Percentiles rank a stretch among this genome's conserved stretches.
Evolutionary conservation across 2,888 invertebrate genomes (phyloP).

Genomic region (Eristalinus sepulchralis): DNA sequence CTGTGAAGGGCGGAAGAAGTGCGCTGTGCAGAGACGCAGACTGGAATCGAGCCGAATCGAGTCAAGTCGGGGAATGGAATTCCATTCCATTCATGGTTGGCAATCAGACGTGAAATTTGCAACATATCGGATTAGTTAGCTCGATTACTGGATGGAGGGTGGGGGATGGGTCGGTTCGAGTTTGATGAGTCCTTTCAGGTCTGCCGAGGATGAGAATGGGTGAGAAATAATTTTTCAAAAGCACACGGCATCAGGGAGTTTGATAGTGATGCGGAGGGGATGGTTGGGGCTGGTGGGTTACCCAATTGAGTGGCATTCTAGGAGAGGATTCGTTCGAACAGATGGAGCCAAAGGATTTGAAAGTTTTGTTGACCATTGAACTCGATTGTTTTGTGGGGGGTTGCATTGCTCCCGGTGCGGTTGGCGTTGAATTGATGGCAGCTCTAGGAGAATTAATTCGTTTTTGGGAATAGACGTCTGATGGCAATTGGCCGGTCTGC

Average conservation of each 20-base stretch:
- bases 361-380: conserved; percentile 42
- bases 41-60: not conserved
- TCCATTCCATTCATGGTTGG: conserved; percentile 65
- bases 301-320: conserved; percentile 56
- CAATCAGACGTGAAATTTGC: conserved; percentile 71
- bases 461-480: not conserved
- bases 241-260: conserved; percentile 6
- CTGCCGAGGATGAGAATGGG: conserved; percentile 15
- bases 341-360: conserved; percentile 40
- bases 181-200: conserved; percentile 45
- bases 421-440: not conserved
- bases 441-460: not conserved
- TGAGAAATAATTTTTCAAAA: conserved; percentile 57
- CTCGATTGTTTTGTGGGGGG: conserved; percentile 1
- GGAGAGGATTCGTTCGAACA: conserved; percentile 22
- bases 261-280: not conserved
- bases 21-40: not conserved
- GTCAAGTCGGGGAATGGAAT: conserved; percentile 41
- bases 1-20: conserved; percentile 51
- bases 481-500: not conserved
- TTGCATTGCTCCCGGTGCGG: not conserved
- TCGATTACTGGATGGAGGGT: conserved; percentile 52
- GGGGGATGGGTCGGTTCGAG: not conserved
- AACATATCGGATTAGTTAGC: conserved; percentile 70
- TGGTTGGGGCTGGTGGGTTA: conserved; percentile 12